Evolutionary conservation across 2,888 invertebrate species (phyloP).

Genomic region (Crossocerus cetratus): DNA sequence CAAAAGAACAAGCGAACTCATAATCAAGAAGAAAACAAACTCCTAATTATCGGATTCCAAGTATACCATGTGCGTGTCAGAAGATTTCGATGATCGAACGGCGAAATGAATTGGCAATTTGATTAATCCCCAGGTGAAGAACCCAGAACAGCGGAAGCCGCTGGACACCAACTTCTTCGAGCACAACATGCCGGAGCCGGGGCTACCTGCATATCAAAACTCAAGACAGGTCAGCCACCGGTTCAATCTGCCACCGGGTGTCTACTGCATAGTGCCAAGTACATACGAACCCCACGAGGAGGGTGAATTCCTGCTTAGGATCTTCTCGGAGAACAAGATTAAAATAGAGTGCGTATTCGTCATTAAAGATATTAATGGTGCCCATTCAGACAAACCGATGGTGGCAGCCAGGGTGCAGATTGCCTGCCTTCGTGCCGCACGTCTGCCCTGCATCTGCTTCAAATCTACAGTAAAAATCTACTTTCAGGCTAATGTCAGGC

Average conservation of each 20-base stretch:
- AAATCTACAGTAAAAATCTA: no score
- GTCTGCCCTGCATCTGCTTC: no score
- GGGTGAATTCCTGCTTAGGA: constrained; percentile 95
- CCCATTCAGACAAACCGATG: no score
- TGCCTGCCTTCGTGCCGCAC: no score
- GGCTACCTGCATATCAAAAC: constrained; percentile 97
- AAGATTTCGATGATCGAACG: background rate
- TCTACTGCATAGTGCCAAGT: constrained; percentile 96
- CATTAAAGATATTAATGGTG: background rate
- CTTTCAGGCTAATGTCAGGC: no score
- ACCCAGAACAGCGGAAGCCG: constrained; percentile 85
- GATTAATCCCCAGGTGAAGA: constrained; percentile 77
- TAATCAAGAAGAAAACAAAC: constrained; percentile 92
- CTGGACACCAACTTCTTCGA: constrained; percentile 94
- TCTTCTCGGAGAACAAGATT: constrained; percentile 95
- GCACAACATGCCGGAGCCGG: constrained; percentile 93
- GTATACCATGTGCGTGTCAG: constrained; percentile 87
- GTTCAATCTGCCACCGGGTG: constrained; percentile 95
- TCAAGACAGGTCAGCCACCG: constrained; percentile 94
- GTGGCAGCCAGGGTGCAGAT: no score
- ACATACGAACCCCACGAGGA: constrained; percentile 98
- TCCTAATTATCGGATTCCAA: constrained; percentile 96
- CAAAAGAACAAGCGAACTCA: constrained; percentile 96
- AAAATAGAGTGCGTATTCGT: constrained; percentile 87
- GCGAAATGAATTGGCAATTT: background rate